These are phyloP conservation scores for Brachionus plicatilis DNA, from an alignment of 1,140 invertebrate genomes.

Conservation along the genomic window DNA sequence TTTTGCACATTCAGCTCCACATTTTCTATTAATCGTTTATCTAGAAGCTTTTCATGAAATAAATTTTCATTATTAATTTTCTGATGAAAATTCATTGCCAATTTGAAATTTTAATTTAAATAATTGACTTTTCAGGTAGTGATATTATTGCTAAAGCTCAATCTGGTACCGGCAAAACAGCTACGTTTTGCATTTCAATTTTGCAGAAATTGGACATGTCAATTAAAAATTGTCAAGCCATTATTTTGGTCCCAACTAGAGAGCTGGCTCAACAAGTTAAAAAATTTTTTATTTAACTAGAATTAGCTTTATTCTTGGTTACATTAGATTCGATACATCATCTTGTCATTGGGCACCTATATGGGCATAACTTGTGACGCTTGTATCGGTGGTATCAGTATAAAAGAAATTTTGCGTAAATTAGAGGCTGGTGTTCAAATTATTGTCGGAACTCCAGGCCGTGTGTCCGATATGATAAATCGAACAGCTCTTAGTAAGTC, in stretches of 20 bases:
- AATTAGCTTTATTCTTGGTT: constrained; percentile 27
- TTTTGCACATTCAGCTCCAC: constrained; percentile 23
- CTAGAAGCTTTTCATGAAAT: too few relatives aligned
- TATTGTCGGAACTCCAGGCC: constrained; percentile 94
- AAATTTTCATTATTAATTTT: too few relatives aligned
- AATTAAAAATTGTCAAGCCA: constrained; percentile 83
- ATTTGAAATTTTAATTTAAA: neutral
- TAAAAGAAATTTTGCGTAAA: constrained; percentile 87
- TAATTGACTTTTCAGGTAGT: constrained; percentile 55
- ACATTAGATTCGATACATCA: constrained; percentile 76
- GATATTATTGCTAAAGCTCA: constrained; percentile 99
- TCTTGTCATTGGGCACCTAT: constrained; percentile 93
- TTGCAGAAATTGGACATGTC: constrained; percentile 90
- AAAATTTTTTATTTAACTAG: neutral
- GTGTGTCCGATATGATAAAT: constrained; percentile 96
- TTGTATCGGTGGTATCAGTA: constrained; percentile 97
- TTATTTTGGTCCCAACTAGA: constrained; percentile 93
- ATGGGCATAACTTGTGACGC: constrained; percentile 94
- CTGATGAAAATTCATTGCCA: too few relatives aligned
- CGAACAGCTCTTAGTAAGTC: constrained; percentile 66
- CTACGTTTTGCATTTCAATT: constrained; percentile 97
- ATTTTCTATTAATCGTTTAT: too few relatives aligned
- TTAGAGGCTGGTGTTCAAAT: constrained; percentile 88
- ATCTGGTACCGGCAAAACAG: constrained; percentile 94
- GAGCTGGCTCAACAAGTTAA: constrained; percentile 90